phyloP scores from a whole-genome alignment of 2,888 invertebrate species.

The Poecilus cupreus region DNA sequence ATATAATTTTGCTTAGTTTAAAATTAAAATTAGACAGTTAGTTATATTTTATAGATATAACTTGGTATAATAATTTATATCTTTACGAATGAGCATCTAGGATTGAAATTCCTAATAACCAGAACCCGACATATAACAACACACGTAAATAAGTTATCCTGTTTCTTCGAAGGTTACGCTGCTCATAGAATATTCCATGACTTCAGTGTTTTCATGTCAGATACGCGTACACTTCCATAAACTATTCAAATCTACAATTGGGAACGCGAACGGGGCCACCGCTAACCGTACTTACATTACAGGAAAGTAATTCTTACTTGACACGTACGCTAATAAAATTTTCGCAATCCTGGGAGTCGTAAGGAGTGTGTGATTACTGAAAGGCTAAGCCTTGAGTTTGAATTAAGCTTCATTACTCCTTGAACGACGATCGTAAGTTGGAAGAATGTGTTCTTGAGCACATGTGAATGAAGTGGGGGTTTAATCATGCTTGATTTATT shows the following conservation, averaged over 20 bases:
- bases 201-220: conserved; percentile 5
- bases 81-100: not conserved
- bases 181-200: conserved; percentile 19
- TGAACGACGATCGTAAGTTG: too few species aligned
- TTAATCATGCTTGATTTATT: too few species aligned
- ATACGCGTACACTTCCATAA: conserved; percentile 16
- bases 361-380: too few species aligned
- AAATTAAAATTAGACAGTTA: too few species aligned
- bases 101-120: not conserved
- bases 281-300: not conserved
- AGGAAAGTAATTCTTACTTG: not conserved
- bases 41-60: too few species aligned
- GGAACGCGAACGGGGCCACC: not conserved
- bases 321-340: not conserved
- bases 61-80: too few species aligned
- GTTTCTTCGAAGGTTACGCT: conserved; percentile 12
- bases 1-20: too few species aligned
- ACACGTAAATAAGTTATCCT: conserved; percentile 2
- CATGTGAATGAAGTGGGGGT: too few species aligned
- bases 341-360: not conserved
- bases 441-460: too few species aligned
- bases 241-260: conserved; percentile 28
- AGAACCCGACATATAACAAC: not conserved
- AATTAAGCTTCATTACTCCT: not conserved
- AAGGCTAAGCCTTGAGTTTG: not conserved